Evolutionary conservation across 2,113 vertebrate genomes (phyloP), one percentile per base, ranked within the genome.

Genomic region (Chitala chitala): DNA sequence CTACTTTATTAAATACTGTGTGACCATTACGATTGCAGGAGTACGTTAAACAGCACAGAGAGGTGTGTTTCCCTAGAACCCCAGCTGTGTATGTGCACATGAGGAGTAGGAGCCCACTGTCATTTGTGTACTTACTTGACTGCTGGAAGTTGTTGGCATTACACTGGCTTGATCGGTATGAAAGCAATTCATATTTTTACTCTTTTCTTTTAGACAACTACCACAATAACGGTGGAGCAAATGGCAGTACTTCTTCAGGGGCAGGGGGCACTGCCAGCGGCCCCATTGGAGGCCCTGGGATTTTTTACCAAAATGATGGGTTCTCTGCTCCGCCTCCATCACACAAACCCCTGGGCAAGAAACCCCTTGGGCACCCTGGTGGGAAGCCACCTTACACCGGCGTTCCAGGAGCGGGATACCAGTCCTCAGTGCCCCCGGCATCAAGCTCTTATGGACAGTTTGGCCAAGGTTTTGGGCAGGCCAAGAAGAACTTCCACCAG

Each of bases 171-270:
- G 6, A 40, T 38, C 10, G 22, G 20, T 4, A 22, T 65, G 22
- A 66, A 20, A 8, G 15, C 76, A 78, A 64, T 70, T 10, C 55
- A 17, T 31, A 20, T 61, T 64, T 76, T 69, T 69, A 8, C 36
- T 31, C 63, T 82, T 80, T 80, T 73, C 54, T 5, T 79, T 66
- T 84, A 98, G 95, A 92, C 89, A 95, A 96, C 15, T 93, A 92
- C 88, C 96, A 96, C 89, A 98, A 94, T 87, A 95, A 94, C 15
- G 93, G 92, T 0, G 93, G 94, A 44, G 90, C 94, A 80, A 94
- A 93, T 78, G 94, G 92, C 73, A 84, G 86, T 0, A 88, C 87
- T 1, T 74, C 76, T 2, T 17, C 48, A 20, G 68, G 68, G 15
- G 89, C 73, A 73, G 82, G 80, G 1, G 86, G 83, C 17, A 69